Percentiles rank a stretch among this genome's conserved stretches.
Evolutionary conservation across 2,797 vertebrate species (phyloP).

Genomic region (Monodelphis domestica): DNA sequence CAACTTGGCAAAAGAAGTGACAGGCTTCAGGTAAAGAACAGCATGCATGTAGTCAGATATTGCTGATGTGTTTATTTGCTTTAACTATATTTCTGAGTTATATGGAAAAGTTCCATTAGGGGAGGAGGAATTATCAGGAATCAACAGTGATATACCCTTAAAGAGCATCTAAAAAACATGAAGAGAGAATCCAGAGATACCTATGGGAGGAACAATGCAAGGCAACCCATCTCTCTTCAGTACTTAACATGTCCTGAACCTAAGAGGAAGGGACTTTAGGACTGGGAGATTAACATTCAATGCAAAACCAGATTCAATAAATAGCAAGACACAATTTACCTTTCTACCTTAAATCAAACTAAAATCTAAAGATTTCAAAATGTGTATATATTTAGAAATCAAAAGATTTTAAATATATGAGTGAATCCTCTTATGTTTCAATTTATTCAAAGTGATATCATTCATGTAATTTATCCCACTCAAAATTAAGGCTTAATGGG

Average conservation of each 20-base stretch:
- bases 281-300: background rate
- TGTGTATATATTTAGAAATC: conserved; percentile 15
- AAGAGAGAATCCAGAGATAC: background rate
- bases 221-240: background rate
- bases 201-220: background rate
- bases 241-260: background rate
- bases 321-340: background rate
- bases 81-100: background rate
- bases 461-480: conserved; percentile 18
- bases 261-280: background rate
- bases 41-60: background rate
- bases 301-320: background rate
- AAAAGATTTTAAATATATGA: conserved; percentile 26
- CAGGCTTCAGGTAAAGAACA: background rate
- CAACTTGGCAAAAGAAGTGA: background rate
- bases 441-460: conserved; percentile 38
- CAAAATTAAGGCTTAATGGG: background rate
- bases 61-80: background rate
- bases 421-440: background rate
- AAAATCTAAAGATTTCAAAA: conserved; percentile 27
- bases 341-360: conserved; percentile 7
- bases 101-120: background rate
- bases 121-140: background rate
- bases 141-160: background rate
- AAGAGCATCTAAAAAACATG: background rate